Base-by-base conservation (phyloP, 2,888 invertebrate genomes). In the Drosophila ezoana region DNA sequence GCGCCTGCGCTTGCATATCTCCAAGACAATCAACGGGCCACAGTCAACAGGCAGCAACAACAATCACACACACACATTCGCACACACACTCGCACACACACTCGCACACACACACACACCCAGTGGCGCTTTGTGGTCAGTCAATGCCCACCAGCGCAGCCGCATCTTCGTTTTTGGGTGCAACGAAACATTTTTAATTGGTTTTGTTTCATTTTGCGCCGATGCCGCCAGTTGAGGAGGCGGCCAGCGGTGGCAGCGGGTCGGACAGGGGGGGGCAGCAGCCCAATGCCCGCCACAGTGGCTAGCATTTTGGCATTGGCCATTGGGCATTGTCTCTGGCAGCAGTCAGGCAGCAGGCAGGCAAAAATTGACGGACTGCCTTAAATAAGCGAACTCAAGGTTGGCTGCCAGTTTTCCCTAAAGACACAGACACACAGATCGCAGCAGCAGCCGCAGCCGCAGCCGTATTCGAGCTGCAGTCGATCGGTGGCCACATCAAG, bases 141-240 rank as follows among this genome's bases (percentile, higher is more conserved):
- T 45, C 48, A 58, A 72, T 80, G 81, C 77, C 79, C 88, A 87
- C 79, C 88, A 81, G 81, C 75, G 79, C 89, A 89, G 75, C 62
- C 66, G 78, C 86, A 88, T 71, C 86, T 79, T 79, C 85, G 89
- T 87, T 85, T 89, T 88, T 86, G 88, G 89, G 83, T 90, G 83
- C 87, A 88, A 90, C 83, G 83, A 85, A 90, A 87, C 86, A 90
- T 89, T 87, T 87, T 87, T 87, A 87, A 87, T 87, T 87, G 87
- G 87, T 87, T 90, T 87, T 87, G 86, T 87, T 90, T 87, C 86
- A 89, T 76, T 89, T 84, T 79, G 88, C 73, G 87, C 79, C 84
- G 81, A 75, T 84, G 77, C 80, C 80, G 74, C 43, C 74, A 47
- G 32, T 9, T 13, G 10, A 3, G 61, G 45, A 23, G 54, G 47